Evolutionary conservation across 1,140 invertebrate genomes (phyloP), one percentile per base, ranked within the genome.

Genomic region (Neocloeon triangulifer): DNA sequence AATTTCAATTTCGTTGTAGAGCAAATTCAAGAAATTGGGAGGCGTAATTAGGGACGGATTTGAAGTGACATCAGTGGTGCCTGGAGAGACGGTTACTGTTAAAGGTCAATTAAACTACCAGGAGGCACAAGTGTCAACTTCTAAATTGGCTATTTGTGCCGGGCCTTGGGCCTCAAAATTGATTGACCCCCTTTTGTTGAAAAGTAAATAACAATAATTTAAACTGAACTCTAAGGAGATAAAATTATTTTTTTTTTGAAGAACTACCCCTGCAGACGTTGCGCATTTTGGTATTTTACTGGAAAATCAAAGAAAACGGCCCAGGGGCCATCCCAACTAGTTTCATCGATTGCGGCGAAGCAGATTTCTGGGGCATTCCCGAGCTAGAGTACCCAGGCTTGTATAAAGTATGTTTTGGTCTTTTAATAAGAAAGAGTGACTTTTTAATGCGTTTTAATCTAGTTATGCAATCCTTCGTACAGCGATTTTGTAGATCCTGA

Each of bases 161-260:
- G 29, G 29, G 10, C 29, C 29, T 5, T 30, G 29, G 29, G 29
- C 29, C n/a, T n/a, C n/a, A n/a, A n/a, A n/a, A n/a, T n/a, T n/a
- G n/a, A n/a, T n/a, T n/a, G n/a, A n/a, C n/a, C n/a, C n/a, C n/a
- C n/a, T n/a, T n/a, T n/a, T n/a, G n/a, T n/a, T n/a, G n/a, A n/a
- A n/a, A n/a, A n/a, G n/a, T n/a, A n/a, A n/a, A n/a, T n/a, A n/a
- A n/a, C n/a, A n/a, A n/a, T n/a, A n/a, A n/a, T n/a, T n/a, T n/a
- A n/a, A n/a, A n/a, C n/a, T n/a, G n/a, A n/a, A n/a, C n/a, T n/a
- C n/a, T n/a, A n/a, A n/a, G n/a, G n/a, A n/a, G n/a, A n/a, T n/a
- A n/a, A n/a, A n/a, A n/a, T n/a, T n/a, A n/a, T n/a, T n/a, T n/a
- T n/a, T n/a, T n/a, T n/a, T n/a, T n/a, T n/a, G n/a, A 13, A 13